A percentile compares a stretch with the other conserved stretches of the same genome.
phyloP scores from a whole-genome alignment of 2,113 vertebrate species.

The Nyctereutes procyonoides region DNA sequence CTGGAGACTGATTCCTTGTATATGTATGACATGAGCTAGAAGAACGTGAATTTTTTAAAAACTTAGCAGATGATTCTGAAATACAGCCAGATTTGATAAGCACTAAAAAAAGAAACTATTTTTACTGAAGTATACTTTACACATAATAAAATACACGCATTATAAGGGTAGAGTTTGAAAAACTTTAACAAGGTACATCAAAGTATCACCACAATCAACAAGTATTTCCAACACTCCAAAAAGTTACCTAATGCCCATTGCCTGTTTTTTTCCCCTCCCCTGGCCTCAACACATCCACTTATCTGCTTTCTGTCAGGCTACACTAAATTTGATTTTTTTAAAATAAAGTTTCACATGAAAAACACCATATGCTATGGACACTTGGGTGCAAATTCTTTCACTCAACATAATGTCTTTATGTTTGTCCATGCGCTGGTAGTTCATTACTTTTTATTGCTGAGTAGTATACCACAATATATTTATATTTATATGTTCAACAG shows the following conservation, averaged over 20 bases:
- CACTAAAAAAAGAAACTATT: constrained; percentile 22
- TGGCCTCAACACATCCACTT: background rate
- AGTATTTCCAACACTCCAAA: background rate
- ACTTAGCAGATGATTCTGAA: constrained; percentile 15
- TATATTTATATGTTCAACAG: background rate
- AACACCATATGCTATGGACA: background rate
- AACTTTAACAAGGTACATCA: background rate
- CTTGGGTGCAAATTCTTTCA: background rate
- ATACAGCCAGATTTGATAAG: background rate
- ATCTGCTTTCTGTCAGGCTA: background rate
- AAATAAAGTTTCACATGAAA: background rate
- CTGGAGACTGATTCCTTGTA: background rate
- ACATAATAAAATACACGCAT: background rate
- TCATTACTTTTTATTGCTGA: constrained; percentile 12
- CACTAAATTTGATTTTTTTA: background rate
- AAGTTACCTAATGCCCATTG: background rate
- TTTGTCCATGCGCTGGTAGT: background rate
- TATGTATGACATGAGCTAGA: background rate
- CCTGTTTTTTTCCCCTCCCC: background rate
- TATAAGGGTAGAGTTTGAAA: background rate
- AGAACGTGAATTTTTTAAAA: background rate
- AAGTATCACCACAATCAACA: background rate
- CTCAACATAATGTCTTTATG: background rate
- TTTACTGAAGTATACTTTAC: background rate
- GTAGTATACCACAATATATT: background rate